Evolutionary conservation across 2,797 vertebrate genomes (phyloP), one percentile per base, ranked within the genome.

Genomic region (Enteromius fasciolatus): DNA sequence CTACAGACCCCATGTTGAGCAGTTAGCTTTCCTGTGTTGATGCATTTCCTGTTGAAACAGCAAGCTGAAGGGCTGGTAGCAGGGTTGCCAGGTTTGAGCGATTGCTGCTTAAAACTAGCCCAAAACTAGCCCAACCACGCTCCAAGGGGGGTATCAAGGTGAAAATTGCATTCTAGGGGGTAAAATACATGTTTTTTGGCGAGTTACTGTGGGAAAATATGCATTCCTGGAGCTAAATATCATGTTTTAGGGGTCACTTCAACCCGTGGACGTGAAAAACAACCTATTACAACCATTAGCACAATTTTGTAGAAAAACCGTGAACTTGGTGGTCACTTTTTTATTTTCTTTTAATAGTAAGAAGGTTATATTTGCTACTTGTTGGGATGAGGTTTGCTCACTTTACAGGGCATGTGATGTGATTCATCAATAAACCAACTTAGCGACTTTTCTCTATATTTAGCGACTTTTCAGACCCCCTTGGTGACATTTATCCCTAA

Each of bases 21-120:
- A 31, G 59, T 63, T 17, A 31, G 15, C 59, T 63, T 31, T 61
- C 25, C 59, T 17, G 12, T 7, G 59, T 63, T 31, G 59, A 63
- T 63, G 59, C 59, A 63, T 63, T 63, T 63, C 14, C 25, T 63
- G 14, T 31, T 39, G 64, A 67, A 67, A 67, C 64, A n/a, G 31
- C 17, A 20, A 18, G 33, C 9, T 66, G 31, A 36, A 39, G 28
- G 31, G 15, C 15, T 66, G 33, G 63, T 66, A 31, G 31, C 6
- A 57, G 52, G 52, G 52, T 23, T 23, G 52, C 52, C 52, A n/a
- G 52, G 52, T 44, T 44, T 11, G 39, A 39, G 39, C 39, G 8
- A 39, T 39, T 39, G 39, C 39, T 39, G 39, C 39, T 39, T 39
- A 39, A 39, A 39, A 39, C 39, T 36, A 36, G 5, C 33, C 33